phyloP scores from a whole-genome alignment of 35 echinoderm and acorn worm genomes.

The Lytechinus variegatus region DNA sequence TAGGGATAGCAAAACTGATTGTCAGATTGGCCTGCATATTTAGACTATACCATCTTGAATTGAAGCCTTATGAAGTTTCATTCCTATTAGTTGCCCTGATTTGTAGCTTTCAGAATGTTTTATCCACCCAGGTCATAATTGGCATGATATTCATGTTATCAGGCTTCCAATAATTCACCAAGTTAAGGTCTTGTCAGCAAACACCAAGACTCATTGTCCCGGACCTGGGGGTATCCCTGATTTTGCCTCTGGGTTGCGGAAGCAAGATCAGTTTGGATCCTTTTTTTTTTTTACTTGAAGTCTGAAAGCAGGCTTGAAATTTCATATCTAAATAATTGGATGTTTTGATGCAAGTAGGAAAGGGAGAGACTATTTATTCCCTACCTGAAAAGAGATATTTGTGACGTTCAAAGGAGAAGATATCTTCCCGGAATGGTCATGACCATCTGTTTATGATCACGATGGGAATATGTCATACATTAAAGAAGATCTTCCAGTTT shows the following conservation, averaged over 20 bases:
- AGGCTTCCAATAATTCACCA: background rate
- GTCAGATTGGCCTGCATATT: background rate
- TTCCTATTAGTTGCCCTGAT: background rate
- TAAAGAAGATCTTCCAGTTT: background rate
- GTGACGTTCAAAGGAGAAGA: background rate
- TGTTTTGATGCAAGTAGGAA: background rate
- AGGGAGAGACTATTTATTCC: background rate
- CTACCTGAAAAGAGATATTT: background rate
- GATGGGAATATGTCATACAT: background rate
- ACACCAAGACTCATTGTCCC: background rate
- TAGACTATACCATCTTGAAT: background rate
- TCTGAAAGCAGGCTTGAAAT: slow-evolving; percentile 16
- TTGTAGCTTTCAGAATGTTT: background rate
- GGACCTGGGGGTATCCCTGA: background rate
- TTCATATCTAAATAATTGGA: background rate
- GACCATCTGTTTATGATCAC: slow-evolving; percentile 10
- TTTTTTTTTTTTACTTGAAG: background rate
- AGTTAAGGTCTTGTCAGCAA: slow-evolving; percentile 7
- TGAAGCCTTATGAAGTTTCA: background rate
- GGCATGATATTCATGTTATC: slow-evolving; percentile 24
- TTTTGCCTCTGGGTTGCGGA: background rate
- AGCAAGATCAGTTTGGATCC: background rate
- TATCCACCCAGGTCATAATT: background rate
- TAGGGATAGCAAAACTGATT: background rate
- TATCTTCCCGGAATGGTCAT: background rate